Conservation (phyloP, 1,140 invertebrate genomes). For the Helicorthomorpha holstii region DNA sequence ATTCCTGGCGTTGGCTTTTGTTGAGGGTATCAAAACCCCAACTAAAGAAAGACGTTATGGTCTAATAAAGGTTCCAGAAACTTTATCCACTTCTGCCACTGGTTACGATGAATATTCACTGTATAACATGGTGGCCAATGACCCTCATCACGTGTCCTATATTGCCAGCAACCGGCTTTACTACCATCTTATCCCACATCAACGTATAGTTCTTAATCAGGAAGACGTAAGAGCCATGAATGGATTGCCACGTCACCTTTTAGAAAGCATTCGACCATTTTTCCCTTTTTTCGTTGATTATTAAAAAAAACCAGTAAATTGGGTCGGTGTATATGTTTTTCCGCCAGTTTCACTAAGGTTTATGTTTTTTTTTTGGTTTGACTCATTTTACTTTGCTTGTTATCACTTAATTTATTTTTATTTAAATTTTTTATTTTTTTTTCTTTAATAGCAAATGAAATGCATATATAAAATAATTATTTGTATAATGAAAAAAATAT, state of each 20-base stretch:
- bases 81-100: neutral
- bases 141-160: neutral
- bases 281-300: conserved; percentile 6
- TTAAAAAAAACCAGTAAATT: too few species aligned
- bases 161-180: neutral
- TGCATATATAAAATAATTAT: too few species aligned
- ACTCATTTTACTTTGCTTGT: too few species aligned
- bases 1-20: too few species aligned
- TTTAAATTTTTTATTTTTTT: too few species aligned
- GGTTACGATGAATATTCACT: neutral
- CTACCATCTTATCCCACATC: conserved; percentile 1
- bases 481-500: too few species aligned
- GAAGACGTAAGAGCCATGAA: conserved; percentile 3
- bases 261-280: conserved; percentile 8
- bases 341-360: too few species aligned
- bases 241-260: conserved; percentile 3
- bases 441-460: too few species aligned
- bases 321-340: too few species aligned
- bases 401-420: too few species aligned
- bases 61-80: neutral
- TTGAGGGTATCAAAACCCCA: too few species aligned
- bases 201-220: neutral
- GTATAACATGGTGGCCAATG: neutral
- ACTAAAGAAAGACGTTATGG: neutral
- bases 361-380: too few species aligned